Base-by-base conservation (phyloP, 2,113 vertebrate genomes). In the Thalassoma bifasciatum region DNA sequence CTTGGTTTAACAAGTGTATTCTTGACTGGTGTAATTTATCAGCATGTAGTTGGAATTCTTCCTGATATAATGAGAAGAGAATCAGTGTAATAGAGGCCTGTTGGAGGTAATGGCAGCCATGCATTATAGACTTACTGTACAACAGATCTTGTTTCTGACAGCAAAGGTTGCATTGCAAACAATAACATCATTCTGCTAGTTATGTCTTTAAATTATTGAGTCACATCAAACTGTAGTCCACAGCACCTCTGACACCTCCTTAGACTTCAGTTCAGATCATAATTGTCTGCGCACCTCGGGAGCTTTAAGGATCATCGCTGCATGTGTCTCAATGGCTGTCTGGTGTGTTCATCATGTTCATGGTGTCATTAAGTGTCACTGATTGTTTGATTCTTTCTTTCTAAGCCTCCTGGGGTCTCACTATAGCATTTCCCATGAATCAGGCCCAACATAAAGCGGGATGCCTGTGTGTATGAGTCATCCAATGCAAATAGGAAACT, bases 11-110 rank as follows among this genome's bases (percentile, higher is more conserved):
- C 79, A 85, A 84, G 79, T 81, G 58, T 75, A 72, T 65, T 84
- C 58, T 82, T 75, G 79, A 76, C 70, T 82, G 75, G 68, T 79
- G 85, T 79, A 75, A 87, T 89, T 84, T 68, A 82, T 88, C 79
- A 79, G 71, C 60, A 49, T 61, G 54, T 60, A 49, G 73, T 79
- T 88, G 77, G 75, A 81, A 68, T 56, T 83, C 59, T 74, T 84
- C 81, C 83, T 10, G 57, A 68, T 88, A 83, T 87, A 83, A 86
- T 88, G 78, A 90, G 81, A 83, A 66, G 74, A 86, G 80, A 86
- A 84, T 87, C 37, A 61, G 58, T 64, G 72, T 83, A 85, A 81
- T 72, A 75, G 76, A 69, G 30, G 75, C 72, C 65, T 79, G 62
- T 52, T 69, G 36, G 81, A 84, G 68, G 71, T 87, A 82, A 85